Base-by-base conservation (phyloP, 2,113 vertebrate species). In the Dicerorhinus sumatrensis region DNA sequence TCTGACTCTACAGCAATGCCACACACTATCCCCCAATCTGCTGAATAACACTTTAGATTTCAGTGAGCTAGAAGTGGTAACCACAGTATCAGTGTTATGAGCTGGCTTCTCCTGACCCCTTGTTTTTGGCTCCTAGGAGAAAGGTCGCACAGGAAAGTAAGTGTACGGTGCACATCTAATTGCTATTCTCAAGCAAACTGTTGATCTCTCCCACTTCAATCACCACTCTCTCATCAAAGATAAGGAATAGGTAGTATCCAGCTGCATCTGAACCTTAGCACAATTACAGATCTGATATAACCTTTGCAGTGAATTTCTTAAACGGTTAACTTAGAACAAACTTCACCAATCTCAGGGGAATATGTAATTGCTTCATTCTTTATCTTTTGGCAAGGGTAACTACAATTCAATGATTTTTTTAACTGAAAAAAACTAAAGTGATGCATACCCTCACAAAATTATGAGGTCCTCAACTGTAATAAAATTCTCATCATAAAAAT, bases 401-500 rank as follows among this genome's bases (percentile, higher is more conserved):
- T 69, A 82, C 3, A 93, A 90, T 83, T 94, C 39, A 79, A 17
- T 42, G 16, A 67, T 65, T 91, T 80, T 79, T 94, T 85, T 60
- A 62, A 84, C 33, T 67, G 21, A 90, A 93, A 90, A 93, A 97
- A 90, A 89, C 31, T 82, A 89, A 94, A 88, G 84, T 83, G 31
- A 95, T 88, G 29, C 29, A 62, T 56, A 42, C 23, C 5, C 14
- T 90, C 7, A 70, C 16, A 83, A 96, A 90, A 63, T 85, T 56
- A 76, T 95, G 33, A 92, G 54, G 33, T 8, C 77, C 27, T 85
- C 18, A 80, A 17, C 42, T 75, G 14, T 81, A 91, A 83, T 60
- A 96, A 88, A 91, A 79, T 88, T 91, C 16, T 76, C 67, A 85
- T 65, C n/a, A 72, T 89, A 94, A 96, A 96, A 95, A 82, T 82